Conservation (phyloP, 2,113 vertebrate genomes). For the Sitta europaea region DNA sequence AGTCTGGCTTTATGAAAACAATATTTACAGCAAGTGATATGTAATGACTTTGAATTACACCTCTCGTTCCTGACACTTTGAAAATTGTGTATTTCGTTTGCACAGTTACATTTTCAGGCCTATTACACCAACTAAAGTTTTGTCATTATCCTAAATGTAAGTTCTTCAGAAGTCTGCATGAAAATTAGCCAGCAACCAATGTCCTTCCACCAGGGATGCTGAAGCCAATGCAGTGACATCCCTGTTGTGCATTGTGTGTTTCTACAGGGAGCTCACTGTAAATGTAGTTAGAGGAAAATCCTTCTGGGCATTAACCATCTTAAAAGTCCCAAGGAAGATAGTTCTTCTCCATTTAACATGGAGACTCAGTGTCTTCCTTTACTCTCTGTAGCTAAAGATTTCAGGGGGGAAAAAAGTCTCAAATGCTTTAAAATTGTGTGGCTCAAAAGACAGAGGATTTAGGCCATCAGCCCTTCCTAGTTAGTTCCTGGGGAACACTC, state of each 20-base stretch:
- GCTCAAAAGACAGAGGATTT: not conserved
- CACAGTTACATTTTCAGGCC: not conserved
- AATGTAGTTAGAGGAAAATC: not conserved
- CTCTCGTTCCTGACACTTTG: not conserved
- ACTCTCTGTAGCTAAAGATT: not conserved
- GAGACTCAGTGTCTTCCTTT: not conserved
- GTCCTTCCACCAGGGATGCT: not conserved
- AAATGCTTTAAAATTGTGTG: not conserved
- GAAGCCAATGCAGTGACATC: not conserved
- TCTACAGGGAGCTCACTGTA: not conserved
- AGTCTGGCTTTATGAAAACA: constrained; percentile 7
- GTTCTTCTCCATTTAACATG: not conserved
- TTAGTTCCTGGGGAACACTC: not conserved
- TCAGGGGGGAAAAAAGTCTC: not conserved
- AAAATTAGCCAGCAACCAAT: not conserved
- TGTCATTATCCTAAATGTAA: not conserved
- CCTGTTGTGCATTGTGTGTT: not conserved
- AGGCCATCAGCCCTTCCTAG: not conserved
- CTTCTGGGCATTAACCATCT: not conserved
- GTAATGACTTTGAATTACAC: not conserved
- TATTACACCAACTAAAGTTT: not conserved
- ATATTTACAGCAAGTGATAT: not conserved
- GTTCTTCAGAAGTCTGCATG: not conserved
- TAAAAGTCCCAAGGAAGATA: not conserved
- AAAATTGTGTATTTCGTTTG: not conserved